phyloP scores from a whole-genome alignment of 2,888 invertebrate species.

The Drosophila pseudotakahashii region DNA sequence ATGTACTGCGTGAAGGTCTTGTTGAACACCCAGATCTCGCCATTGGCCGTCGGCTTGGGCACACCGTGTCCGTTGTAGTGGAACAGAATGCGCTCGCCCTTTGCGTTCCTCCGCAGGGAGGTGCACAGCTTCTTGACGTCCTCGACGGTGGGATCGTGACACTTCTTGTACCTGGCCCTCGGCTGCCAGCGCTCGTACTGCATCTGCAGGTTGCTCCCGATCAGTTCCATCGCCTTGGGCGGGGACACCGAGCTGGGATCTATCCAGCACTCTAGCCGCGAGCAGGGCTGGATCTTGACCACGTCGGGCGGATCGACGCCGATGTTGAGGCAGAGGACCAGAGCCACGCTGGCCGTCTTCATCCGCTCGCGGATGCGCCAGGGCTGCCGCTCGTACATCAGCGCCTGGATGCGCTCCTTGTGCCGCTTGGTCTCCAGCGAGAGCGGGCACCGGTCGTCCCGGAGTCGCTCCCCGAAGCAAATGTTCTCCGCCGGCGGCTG shows the following conservation, averaged over 20 bases:
- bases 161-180: conserved; percentile 97
- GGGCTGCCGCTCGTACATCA: conserved; percentile 88
- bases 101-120: conserved; percentile 97
- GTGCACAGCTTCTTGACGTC: conserved; percentile 98
- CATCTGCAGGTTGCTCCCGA: conserved; percentile 95
- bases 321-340: conserved; percentile 98
- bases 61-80: conserved; percentile 99
- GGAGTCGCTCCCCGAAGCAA: conserved; percentile 13
- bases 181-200: conserved; percentile 99
- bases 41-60: conserved; percentile 98
- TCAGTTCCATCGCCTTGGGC: conserved; percentile 95
- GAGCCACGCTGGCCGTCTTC: conserved; percentile 99
- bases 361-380: conserved; percentile 99
- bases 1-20: conserved; percentile 99
- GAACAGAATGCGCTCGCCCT: conserved; percentile 98
- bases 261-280: conserved; percentile 98
- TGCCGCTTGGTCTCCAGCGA: conserved; percentile 85
- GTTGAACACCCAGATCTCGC: conserved; percentile 99
- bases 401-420: conserved; percentile 89
- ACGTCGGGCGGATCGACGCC: conserved; percentile 99
- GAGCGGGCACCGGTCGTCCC: conserved; percentile 17
- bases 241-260: conserved; percentile 95
- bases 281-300: conserved; percentile 98
- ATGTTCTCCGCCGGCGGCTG: background rate
- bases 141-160: conserved; percentile 98